These are phyloP conservation scores for Allophyes oxyacanthae DNA, from an alignment of 2,888 invertebrate species.

Conservation along the genomic window DNA sequence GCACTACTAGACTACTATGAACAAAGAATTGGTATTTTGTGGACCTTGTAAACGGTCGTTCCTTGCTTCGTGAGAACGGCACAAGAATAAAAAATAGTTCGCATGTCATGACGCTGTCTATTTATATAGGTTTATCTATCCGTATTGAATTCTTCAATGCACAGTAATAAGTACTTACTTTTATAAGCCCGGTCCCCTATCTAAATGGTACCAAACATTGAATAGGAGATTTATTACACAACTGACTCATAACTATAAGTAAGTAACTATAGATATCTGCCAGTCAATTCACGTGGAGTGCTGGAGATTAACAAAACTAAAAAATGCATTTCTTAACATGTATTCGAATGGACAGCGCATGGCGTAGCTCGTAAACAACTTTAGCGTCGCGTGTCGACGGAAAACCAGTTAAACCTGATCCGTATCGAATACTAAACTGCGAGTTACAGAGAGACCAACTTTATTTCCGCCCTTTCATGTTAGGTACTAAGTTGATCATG, in stretches of 20 bases:
- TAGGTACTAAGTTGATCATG: constrained; percentile 25
- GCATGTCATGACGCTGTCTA: constrained; percentile 43
- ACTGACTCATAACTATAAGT: too few relatives aligned
- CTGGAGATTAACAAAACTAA: neutral
- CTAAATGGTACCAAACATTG: constrained; percentile 18
- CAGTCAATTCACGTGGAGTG: too few relatives aligned
- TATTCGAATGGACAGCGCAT: constrained; percentile 17
- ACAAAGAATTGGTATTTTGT: constrained; percentile 16
- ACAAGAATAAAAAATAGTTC: constrained; percentile 42
- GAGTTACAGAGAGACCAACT: constrained; percentile 45
- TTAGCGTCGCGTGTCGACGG: constrained; percentile 45
- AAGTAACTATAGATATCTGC: too few relatives aligned
- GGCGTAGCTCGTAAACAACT: constrained; percentile 38
- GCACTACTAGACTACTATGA: neutral
- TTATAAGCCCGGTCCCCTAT: constrained; percentile 29
- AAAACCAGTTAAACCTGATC: constrained; percentile 53
- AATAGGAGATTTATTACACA: constrained; percentile 18
- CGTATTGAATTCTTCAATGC: constrained; percentile 27
- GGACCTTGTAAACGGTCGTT: constrained; percentile 36
- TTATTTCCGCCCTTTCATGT: constrained; percentile 42
- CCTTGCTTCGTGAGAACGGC: constrained; percentile 41
- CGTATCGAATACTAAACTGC: constrained; percentile 49
- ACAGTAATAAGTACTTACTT: constrained; percentile 15
- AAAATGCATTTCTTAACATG: too few relatives aligned
- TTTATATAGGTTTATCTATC: constrained; percentile 40